Conservation (phyloP, 92 coral and sea anemone species). For the Chrysogorgia sp. region DNA sequence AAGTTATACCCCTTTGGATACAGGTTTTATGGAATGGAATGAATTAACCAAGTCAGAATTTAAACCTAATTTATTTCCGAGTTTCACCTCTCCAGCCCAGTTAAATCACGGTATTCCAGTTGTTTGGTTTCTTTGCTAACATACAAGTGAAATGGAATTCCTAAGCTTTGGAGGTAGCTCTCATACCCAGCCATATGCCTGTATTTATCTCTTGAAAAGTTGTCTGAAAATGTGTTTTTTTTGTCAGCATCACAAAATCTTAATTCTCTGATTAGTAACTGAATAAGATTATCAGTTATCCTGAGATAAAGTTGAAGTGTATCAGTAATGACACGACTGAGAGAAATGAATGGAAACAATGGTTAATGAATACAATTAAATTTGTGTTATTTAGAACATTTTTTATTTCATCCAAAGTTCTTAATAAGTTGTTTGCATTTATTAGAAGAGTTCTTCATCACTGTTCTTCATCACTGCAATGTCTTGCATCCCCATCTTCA, state of each 20-base stretch:
- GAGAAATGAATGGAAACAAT: slow-evolving; percentile 5
- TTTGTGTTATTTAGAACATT: not conserved
- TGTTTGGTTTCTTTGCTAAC: slow-evolving; percentile 53
- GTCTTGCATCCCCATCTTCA: too few species aligned
- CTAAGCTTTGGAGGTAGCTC: slow-evolving; percentile 32
- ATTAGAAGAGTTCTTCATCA: too few species aligned
- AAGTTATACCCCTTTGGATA: too few species aligned
- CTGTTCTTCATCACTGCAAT: too few species aligned
- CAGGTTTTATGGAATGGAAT: too few species aligned
- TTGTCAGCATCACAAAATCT: slow-evolving; percentile 13
- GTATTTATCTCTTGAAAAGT: slow-evolving; percentile 20
- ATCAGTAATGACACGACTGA: slow-evolving; percentile 19
- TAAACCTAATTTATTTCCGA: slow-evolving; percentile 46
- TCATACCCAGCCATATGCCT: slow-evolving; percentile 49
- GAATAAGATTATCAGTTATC: slow-evolving; percentile 9
- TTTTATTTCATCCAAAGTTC: not conserved
- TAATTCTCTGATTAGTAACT: not conserved
- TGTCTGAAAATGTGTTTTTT: slow-evolving; percentile 11
- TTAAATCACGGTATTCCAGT: slow-evolving; percentile 58
- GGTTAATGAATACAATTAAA: slow-evolving; percentile 1
- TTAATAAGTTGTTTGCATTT: too few species aligned
- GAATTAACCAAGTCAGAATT: too few species aligned
- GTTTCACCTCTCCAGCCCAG: slow-evolving; percentile 70
- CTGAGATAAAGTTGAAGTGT: slow-evolving; percentile 24
- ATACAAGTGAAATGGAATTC: slow-evolving; percentile 57